Conservation (phyloP, 2,113 vertebrate species). For the Atlantisia rogersi region DNA sequence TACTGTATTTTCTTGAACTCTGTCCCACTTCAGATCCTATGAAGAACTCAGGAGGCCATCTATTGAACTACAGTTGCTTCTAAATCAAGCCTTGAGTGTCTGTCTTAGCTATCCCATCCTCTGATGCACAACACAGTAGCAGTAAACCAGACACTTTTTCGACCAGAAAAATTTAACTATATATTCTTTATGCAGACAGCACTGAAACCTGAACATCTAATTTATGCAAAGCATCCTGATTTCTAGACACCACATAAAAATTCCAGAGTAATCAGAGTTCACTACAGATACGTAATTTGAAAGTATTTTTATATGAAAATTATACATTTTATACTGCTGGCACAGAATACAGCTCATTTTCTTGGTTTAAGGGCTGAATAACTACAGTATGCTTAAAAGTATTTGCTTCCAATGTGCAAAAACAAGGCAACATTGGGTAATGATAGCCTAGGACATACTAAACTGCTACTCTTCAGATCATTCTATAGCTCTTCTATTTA, state of each 20-base stretch:
- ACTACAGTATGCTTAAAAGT: background rate
- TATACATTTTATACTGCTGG: conserved; percentile 43
- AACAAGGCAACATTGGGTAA: background rate
- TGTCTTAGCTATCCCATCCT: background rate
- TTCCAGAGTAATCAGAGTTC: conserved; percentile 19
- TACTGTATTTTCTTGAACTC: background rate
- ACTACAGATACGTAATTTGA: conserved; percentile 58
- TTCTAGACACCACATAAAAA: conserved; percentile 44
- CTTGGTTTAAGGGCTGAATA: conserved; percentile 16
- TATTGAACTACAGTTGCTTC: background rate
- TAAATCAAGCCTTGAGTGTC: background rate
- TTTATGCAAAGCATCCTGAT: conserved; percentile 17
- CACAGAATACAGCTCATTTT: conserved; percentile 34
- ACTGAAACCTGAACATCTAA: conserved; percentile 49
- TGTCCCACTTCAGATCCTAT: background rate
- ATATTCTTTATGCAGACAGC: background rate
- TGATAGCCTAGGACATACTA: background rate
- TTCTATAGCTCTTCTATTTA: background rate
- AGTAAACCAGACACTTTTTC: background rate
- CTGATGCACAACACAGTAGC: background rate
- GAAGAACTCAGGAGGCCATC: background rate
- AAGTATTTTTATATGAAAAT: conserved; percentile 75
- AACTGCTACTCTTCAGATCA: background rate
- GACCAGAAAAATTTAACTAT: background rate
- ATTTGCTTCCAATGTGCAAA: background rate